A percentile compares a stretch with the other conserved stretches of the same genome.
These are phyloP conservation scores for Karalla daura DNA, from an alignment of 2,797 vertebrate species.

Conservation along the genomic window DNA sequence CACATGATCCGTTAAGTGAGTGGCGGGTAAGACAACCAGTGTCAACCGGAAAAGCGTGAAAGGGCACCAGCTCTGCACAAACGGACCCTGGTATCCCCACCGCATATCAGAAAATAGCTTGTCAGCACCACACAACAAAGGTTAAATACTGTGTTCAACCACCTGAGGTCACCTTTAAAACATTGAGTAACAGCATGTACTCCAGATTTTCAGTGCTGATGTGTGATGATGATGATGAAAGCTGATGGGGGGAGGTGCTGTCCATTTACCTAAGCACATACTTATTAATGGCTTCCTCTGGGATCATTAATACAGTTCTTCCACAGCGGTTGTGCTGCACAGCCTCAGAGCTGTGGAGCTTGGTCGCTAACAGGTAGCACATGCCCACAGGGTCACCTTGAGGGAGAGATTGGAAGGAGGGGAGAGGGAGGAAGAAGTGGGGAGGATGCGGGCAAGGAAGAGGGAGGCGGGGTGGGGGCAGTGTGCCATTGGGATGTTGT, in stretches of 20 bases:
- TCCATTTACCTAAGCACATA: conserved; percentile 35
- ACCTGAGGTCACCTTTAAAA: too few species aligned
- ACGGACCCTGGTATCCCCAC: too few species aligned
- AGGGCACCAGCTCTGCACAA: too few species aligned
- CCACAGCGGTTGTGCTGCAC: conserved; percentile 28
- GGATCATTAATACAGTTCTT: conserved; percentile 44
- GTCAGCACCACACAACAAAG: too few species aligned
- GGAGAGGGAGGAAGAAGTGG: conserved; percentile 11
- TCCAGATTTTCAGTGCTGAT: too few species aligned
- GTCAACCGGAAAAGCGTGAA: too few species aligned
- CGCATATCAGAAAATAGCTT: too few species aligned
- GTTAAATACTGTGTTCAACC: too few species aligned
- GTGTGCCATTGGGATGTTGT: conserved; percentile 32
- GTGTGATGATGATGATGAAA: conserved; percentile 2
- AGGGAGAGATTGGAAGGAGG: conserved; percentile 38
- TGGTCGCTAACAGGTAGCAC: conserved; percentile 36
- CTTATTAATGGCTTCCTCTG: conserved; percentile 40
- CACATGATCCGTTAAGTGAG: too few species aligned
- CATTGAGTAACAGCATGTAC: too few species aligned
- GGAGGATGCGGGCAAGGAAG: conserved; percentile 17
- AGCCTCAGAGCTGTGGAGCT: conserved; percentile 5
- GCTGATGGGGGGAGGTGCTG: neutral
- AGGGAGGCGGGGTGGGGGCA: neutral
- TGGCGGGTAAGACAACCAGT: too few species aligned
- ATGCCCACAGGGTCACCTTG: conserved; percentile 72